Base-by-base conservation (phyloP, 2,113 vertebrate species). In the Ptychochromis oligacanthus region DNA sequence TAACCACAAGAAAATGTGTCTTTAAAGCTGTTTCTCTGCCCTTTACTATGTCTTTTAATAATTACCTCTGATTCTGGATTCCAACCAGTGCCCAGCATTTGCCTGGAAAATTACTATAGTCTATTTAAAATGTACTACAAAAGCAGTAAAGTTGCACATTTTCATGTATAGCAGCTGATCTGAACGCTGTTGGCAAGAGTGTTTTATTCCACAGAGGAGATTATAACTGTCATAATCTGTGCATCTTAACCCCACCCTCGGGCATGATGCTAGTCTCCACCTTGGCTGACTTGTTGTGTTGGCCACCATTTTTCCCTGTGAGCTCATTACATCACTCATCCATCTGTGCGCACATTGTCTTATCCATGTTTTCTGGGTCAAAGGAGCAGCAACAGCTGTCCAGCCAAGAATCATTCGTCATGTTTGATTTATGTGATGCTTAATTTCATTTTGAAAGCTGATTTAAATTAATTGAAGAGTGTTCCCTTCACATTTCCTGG, bases 201-300 rank as follows among this genome's bases (percentile, higher is more conserved):
- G 13, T 80, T 86, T 80, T 60, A 67, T 56, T 75, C 20, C 55
- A 75, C n/a, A 67, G 43, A 60, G 8, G 12, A 64, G 62, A 78
- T 84, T 61, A 59, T 75, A 74, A 12, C 56, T 52, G 2, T 24
- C 11, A 72, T 81, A 78, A 87, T 88, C 84, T 82, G 74, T 64
- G 81, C 9, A 34, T 65, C 0, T 49, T 70, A 70, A 78, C 43
- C 18, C 43, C 57, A 15, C 26, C 70, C 31, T 77, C 79, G 43
- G 55, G 17, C 38, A 17, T 4, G 12, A 65, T 52, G 55, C 52
- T 15, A 18, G 28, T 55, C 31, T 55, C 55, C 52, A 57, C 61
- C 57, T 84, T 17, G 18, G 0, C 1, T 70, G 43, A 85, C 65
- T 38, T 55, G 52, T 75, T 75, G 36, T 31, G 13, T 60, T 70